Evolutionary conservation across 2,888 invertebrate genomes (phyloP).

Genomic region (Prosapia bicincta): DNA sequence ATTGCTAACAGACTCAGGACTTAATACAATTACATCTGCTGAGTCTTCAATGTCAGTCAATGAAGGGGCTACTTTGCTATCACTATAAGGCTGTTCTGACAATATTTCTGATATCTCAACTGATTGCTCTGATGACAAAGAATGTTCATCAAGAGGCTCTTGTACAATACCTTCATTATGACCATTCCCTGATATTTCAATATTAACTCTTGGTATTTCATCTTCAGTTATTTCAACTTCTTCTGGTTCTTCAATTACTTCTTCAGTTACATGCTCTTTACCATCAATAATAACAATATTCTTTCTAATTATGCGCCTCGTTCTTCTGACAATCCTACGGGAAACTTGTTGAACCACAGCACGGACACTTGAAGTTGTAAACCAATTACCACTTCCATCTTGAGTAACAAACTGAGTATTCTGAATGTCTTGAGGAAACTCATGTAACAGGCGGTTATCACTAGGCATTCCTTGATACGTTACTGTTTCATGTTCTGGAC

Average conservation of each 20-base stretch:
- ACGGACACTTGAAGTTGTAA: conserved; percentile 67
- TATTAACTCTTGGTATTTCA: conserved; percentile 66
- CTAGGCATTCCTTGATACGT: conserved; percentile 54
- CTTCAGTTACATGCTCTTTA: conserved; percentile 78
- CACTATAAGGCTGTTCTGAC: conserved; percentile 4
- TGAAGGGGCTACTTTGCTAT: neutral
- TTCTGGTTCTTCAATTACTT: conserved; percentile 81
- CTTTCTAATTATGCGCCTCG: conserved; percentile 69
- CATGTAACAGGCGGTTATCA: conserved; percentile 6
- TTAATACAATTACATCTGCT: neutral
- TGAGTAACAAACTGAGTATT: conserved; percentile 47
- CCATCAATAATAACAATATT: conserved; percentile 72
- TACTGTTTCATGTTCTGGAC: conserved; percentile 57
- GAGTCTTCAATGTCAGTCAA: neutral
- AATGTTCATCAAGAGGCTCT: conserved; percentile 23
- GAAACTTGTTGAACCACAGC: conserved; percentile 76
- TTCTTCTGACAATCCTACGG: conserved; percentile 41
- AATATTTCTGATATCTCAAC: conserved; percentile 30
- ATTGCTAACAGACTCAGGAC: neutral
- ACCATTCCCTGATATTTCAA: conserved; percentile 59
- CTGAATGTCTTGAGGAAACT: conserved; percentile 3
- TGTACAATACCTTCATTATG: conserved; percentile 44
- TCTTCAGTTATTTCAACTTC: conserved; percentile 69
- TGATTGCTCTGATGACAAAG: conserved; percentile 21
- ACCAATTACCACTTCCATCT: conserved; percentile 45